Percentiles rank a stretch among this genome's conserved stretches.
phyloP scores from a whole-genome alignment of 2,797 vertebrate species.

The Sebastes vulpes region DNA sequence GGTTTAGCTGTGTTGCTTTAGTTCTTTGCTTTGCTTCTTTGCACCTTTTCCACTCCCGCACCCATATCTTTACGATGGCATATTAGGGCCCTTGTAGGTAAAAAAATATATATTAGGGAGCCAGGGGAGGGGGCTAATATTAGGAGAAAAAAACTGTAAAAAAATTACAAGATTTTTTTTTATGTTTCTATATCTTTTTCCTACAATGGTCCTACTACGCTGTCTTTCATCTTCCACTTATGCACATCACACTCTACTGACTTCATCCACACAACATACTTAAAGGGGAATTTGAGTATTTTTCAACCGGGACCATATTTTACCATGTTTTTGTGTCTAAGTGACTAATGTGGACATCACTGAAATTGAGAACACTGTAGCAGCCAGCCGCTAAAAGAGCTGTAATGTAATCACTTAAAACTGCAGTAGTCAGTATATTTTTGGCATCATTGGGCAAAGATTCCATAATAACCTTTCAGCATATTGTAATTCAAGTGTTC shows the following conservation, averaged over 20 bases:
- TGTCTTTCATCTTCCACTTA: background rate
- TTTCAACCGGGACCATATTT: background rate
- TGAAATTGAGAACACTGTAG: background rate
- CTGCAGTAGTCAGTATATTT: background rate
- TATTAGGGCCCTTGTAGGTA: background rate
- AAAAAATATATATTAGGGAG: background rate
- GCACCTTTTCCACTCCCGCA: background rate
- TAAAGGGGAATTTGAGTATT: background rate
- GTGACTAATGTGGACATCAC: background rate
- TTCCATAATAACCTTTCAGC: no score
- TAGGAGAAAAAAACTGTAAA: no score
- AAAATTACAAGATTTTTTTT: no score
- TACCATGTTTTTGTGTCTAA: background rate
- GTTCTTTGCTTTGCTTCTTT: background rate
- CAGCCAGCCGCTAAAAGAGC: background rate
- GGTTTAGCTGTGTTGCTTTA: background rate
- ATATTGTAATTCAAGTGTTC: no score
- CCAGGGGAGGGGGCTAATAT: background rate
- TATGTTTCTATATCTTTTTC: background rate
- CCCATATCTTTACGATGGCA: background rate
- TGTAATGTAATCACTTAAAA: background rate
- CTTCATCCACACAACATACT: background rate
- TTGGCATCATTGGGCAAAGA: background rate
- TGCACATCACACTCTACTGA: background rate
- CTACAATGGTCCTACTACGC: background rate